Percentiles rank a stretch among this genome's conserved stretches.
These are phyloP conservation scores for Cetonia aurata DNA, from an alignment of 2,888 invertebrate species.

Conservation along the genomic window DNA sequence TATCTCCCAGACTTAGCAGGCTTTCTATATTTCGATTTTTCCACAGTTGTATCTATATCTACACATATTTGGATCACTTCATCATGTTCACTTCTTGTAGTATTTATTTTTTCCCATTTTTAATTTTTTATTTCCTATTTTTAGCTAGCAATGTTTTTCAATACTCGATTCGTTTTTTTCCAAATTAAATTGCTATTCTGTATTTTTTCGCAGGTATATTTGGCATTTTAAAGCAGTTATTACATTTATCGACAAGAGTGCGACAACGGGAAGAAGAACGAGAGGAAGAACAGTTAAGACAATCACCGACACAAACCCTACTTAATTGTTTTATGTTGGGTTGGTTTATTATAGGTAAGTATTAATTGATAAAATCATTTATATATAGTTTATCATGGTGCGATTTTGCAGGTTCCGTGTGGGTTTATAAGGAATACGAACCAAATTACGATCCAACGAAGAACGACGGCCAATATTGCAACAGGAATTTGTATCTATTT, in stretches of 20 bases:
- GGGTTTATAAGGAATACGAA: slow-evolving; percentile 77
- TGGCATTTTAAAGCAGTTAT: slow-evolving; percentile 74
- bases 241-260: slow-evolving; percentile 71
- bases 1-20: no score
- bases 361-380: background rate
- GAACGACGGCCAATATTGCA: slow-evolving; percentile 70
- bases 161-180: background rate
- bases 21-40: background rate
- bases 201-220: slow-evolving; percentile 68
- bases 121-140: no score
- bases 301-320: slow-evolving; percentile 70
- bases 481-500: slow-evolving; percentile 76
- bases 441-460: slow-evolving; percentile 69
- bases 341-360: slow-evolving; percentile 78
- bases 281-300: slow-evolving; percentile 69
- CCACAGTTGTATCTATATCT: background rate
- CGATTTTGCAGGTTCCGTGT: slow-evolving; percentile 72
- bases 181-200: background rate
- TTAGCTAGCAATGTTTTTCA: no score
- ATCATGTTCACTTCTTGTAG: no score
- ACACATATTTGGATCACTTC: no score
- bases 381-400: no score
- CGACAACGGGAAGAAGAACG: slow-evolving; percentile 69
- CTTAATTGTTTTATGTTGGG: slow-evolving; percentile 76
- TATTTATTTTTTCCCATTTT: no score